Conservation (phyloP, 2,888 invertebrate species). For the Camponotus fellah region DNA sequence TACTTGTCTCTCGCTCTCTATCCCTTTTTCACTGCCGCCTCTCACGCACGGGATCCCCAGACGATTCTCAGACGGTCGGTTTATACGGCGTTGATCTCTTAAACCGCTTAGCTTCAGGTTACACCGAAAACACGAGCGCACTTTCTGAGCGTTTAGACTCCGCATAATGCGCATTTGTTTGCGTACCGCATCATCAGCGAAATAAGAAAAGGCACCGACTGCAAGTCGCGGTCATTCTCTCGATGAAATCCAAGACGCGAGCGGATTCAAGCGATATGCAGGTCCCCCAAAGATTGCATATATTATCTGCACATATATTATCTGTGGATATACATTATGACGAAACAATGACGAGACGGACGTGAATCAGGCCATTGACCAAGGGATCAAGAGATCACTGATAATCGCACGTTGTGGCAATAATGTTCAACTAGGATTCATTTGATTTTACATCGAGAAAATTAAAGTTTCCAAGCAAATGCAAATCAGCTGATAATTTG, state of each 20-base stretch:
- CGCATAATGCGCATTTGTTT: constrained; percentile 83
- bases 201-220: constrained; percentile 61
- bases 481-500: constrained; percentile 3
- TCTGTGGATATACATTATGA: not conserved
- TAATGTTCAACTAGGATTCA: not conserved
- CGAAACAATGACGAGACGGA: constrained; percentile 50
- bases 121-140: constrained; percentile 85
- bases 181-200: constrained; percentile 70
- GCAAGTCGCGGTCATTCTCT: not conserved
- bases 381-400: constrained; percentile 48
- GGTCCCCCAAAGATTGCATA: not conserved
- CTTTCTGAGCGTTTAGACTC: constrained; percentile 82
- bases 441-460: not conserved
- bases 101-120: constrained; percentile 86
- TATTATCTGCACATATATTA: not conserved
- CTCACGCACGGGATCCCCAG: constrained; percentile 77
- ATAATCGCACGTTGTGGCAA: constrained; percentile 53
- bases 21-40: constrained; percentile 56
- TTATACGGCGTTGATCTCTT: constrained; percentile 84
- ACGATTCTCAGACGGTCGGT: constrained; percentile 82
- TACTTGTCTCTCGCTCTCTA: constrained; percentile 41
- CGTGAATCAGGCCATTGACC: constrained; percentile 33
- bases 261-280: constrained; percentile 6
- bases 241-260: constrained; percentile 12
- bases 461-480: constrained; percentile 37